These are phyloP conservation scores for Cyrtodaria siliqua DNA, from an alignment of 2,888 invertebrate genomes.

Conservation along the genomic window DNA sequence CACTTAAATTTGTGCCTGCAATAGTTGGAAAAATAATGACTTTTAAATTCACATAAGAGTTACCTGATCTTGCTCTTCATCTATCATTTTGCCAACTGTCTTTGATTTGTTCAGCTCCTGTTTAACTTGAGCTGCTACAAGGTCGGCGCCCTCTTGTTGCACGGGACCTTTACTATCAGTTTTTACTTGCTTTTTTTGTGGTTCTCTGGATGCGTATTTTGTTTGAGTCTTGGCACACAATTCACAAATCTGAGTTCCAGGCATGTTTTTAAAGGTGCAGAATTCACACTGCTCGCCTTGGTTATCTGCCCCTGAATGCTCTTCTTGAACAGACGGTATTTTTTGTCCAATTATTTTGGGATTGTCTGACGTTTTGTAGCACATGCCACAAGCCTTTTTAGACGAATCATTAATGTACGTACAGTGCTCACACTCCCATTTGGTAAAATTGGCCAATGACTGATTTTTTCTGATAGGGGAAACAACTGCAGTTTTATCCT, in stretches of 20 bases:
- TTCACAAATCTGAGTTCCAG: slow-evolving; percentile 27
- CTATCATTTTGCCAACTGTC: slow-evolving; percentile 49
- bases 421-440: slow-evolving; percentile 79
- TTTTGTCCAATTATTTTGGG: slow-evolving; percentile 47
- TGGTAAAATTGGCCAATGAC: slow-evolving; percentile 20
- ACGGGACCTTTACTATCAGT: too few species aligned
- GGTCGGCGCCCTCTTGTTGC: too few species aligned
- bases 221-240: slow-evolving; percentile 32
- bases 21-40: too few species aligned
- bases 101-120: neutral
- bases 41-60: too few species aligned
- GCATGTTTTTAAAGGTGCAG: slow-evolving; percentile 44
- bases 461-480: slow-evolving; percentile 17
- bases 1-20: too few species aligned
- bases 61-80: slow-evolving; percentile 66
- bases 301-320: neutral
- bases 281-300: slow-evolving; percentile 30
- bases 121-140: too few species aligned
- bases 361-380: slow-evolving; percentile 73
- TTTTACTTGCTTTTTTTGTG: too few species aligned
- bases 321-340: slow-evolving; percentile 4
- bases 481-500: neutral
- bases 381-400: slow-evolving; percentile 71
- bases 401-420: slow-evolving; percentile 71
- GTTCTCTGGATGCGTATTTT: slow-evolving; percentile 1